Evolutionary conservation across 2,797 vertebrate species (phyloP).

Genomic region (Sebastes nivosus): DNA sequence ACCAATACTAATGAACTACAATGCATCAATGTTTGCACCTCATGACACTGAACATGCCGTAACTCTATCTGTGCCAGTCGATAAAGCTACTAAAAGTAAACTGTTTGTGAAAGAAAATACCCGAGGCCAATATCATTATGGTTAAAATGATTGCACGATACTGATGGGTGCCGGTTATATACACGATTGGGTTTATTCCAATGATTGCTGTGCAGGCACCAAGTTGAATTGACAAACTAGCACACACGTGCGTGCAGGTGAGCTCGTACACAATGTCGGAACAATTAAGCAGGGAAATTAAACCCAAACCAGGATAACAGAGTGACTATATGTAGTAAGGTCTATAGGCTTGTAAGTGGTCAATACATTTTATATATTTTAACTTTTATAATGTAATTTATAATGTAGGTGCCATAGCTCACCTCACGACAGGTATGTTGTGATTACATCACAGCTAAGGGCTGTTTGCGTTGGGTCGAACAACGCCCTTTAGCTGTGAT

Average conservation of each 20-base stretch:
- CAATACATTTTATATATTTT: too few relatives aligned
- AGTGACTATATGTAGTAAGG: too few relatives aligned
- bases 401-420: too few relatives aligned
- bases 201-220: neutral
- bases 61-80: neutral
- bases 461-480: too few relatives aligned
- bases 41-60: neutral
- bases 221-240: neutral
- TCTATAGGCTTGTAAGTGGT: too few relatives aligned
- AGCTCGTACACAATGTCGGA: neutral
- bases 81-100: neutral
- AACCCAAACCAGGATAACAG: neutral
- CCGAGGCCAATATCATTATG: conserved; percentile 9
- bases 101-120: conserved; percentile 9
- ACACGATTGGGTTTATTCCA: conserved; percentile 4
- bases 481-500: too few relatives aligned
- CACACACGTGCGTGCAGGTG: neutral
- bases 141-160: neutral
- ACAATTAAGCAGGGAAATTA: neutral
- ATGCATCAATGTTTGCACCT: neutral
- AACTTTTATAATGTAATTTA: too few relatives aligned
- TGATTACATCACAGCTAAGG: too few relatives aligned
- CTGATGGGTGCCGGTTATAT: conserved; percentile 6
- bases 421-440: too few relatives aligned
- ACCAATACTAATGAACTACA: neutral